Conservation (phyloP, 30 jellyfish, hydroid and myxozoan species). For the Catostylus mosaicus region DNA sequence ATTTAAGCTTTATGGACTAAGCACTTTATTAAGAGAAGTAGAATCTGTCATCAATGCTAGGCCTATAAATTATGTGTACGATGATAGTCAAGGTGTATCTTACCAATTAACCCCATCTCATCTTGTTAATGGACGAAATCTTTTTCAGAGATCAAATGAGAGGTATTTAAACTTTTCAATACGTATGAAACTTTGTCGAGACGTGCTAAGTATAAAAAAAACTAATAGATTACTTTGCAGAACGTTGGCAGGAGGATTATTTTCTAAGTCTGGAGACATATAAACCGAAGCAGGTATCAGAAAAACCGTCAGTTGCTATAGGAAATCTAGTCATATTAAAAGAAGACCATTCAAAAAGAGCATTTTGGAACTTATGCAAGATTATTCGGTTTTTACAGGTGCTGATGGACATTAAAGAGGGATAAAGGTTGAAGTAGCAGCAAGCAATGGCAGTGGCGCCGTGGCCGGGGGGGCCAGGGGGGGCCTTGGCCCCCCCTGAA, state of each 20-base stretch:
- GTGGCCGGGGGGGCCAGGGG: no score
- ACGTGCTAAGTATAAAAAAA: constrained; percentile 31
- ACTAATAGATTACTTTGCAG: constrained; percentile 4
- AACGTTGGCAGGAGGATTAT: constrained; percentile 39
- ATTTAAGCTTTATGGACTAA: no score
- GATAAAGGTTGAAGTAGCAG: constrained; percentile 38
- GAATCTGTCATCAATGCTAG: no score
- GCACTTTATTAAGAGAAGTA: no score
- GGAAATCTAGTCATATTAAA: constrained; percentile 9
- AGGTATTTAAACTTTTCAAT: constrained; percentile 14
- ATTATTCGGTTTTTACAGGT: constrained; percentile 38
- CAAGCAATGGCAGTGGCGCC: constrained; percentile 31
- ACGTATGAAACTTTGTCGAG: constrained; percentile 51
- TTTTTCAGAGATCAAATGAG: no score
- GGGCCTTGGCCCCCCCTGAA: no score
- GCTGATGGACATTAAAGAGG: constrained; percentile 31
- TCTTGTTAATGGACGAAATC: no score
- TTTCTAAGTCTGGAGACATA: constrained; percentile 42
- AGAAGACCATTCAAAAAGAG: constrained; percentile 34
- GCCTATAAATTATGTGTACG: no score
- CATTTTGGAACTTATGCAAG: constrained; percentile 50
- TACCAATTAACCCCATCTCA: constrained; percentile 7
- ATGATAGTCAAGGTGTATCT: constrained; percentile 6
- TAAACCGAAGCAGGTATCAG: constrained; percentile 20
- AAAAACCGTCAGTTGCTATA: constrained; percentile 11